Base-by-base conservation (phyloP, 2,797 vertebrate species). In the Momotus momota region DNA sequence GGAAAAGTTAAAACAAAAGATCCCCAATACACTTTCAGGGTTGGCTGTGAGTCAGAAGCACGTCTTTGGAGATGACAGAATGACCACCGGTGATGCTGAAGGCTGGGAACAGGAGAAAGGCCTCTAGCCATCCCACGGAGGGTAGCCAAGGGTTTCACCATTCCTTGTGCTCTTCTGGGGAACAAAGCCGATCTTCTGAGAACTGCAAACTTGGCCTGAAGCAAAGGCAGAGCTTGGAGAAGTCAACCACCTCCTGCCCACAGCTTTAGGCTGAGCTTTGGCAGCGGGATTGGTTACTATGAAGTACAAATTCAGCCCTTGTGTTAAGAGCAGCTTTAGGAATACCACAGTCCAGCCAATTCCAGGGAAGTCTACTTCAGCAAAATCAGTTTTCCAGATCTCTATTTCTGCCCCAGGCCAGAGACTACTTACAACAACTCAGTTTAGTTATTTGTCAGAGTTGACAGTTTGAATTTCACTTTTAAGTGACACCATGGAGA, bases 21-120 rank as follows among this genome's bases (percentile, higher is more conserved):
- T 0, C 2, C 9, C 15, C 41, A 0, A 0, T 4, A 7, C 1
- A 2, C 33, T 73, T 52, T 35, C 52, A 43, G 26, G 2, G 1
- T 2, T 43, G 35, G 31, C 33, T 74, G 26, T 43, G 60, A 57
- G 19, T 14, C 29, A 33, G 65, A 49, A 27, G 46, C 46, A 49
- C 19, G 15, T 41, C 41, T 61, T 51, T 22, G 31, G 67, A 80
- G 52, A 38, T 1, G 26, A 49, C 4, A 29, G 48, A 70, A 40
- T 0, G 2, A 31, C 35, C 81, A 43, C 31, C 48, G 41, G 66
- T 20, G 66, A 52, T 40, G 46, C 38, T 2, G 2, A 26, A 22
- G 6, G 18, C 21, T 61, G 58, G 38, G 43, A 86, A 62, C 2
- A 27, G 4, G 33, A 43, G 18, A 71, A 81, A 66, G 49, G 41